Percentiles rank a stretch among this genome's conserved stretches.
Conservation (phyloP, 2,797 vertebrate species). For the Nyctalus aviator region DNA sequence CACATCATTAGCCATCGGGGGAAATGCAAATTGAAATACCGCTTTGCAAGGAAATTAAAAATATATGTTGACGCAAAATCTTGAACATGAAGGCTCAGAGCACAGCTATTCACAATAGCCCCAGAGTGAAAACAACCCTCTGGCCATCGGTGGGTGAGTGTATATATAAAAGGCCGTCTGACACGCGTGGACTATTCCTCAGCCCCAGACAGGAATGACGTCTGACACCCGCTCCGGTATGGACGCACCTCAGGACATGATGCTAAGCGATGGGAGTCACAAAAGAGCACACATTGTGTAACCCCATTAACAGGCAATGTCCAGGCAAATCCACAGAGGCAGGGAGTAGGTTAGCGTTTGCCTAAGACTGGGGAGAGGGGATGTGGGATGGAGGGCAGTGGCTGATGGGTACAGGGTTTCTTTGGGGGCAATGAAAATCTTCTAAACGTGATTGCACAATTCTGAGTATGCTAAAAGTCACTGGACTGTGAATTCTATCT, state of each 20-base stretch:
- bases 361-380: not conserved
- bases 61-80: not conserved
- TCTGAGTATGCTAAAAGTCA: not conserved
- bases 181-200: rapidly evolving
- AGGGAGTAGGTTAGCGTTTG: not conserved
- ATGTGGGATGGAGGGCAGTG: rapidly evolving
- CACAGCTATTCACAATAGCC: not conserved
- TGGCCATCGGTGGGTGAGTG: not conserved
- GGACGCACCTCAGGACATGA: not conserved
- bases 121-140: not conserved
- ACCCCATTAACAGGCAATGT: not conserved
- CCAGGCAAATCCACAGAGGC: not conserved
- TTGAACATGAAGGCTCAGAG: rapidly evolving
- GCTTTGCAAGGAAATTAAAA: not conserved
- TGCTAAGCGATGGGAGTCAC: not conserved
- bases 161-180: rapidly evolving
- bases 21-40: not conserved
- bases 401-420: not conserved
- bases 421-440: not conserved
- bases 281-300: rapidly evolving
- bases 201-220: not conserved
- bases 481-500: not conserved
- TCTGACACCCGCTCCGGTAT: rapidly evolving
- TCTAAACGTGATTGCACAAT: not conserved
- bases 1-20: too few relatives aligned